phyloP scores from a whole-genome alignment of 2,888 invertebrate species.

The Phyto melanocephala region DNA sequence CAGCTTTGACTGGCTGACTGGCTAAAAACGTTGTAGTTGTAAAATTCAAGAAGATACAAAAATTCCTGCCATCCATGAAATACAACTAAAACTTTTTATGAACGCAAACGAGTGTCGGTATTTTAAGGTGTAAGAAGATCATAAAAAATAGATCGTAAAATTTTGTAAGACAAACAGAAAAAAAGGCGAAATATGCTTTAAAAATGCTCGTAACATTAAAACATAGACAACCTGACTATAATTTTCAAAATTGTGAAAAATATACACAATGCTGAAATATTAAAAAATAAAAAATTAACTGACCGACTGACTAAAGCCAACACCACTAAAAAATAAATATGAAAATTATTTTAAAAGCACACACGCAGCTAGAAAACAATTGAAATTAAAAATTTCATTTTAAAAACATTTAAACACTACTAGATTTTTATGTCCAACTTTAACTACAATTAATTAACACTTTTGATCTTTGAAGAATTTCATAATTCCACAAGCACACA shows the following conservation, averaged over 20 bases:
- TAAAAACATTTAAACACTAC: slow-evolving; percentile 27
- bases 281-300: not conserved
- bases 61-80: slow-evolving; percentile 3
- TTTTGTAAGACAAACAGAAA: slow-evolving; percentile 15
- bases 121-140: slow-evolving; percentile 52
- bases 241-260: not conserved
- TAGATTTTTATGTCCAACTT: slow-evolving; percentile 42
- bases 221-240: not conserved
- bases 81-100: slow-evolving; percentile 21
- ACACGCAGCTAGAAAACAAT: not conserved
- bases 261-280: slow-evolving; percentile 7
- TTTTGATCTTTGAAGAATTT: slow-evolving; percentile 57
- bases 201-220: slow-evolving; percentile 6
- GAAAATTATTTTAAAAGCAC: not conserved
- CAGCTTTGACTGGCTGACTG: not conserved
- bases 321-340: not conserved
- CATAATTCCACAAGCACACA: slow-evolving; percentile 10
- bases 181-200: not conserved
- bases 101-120: slow-evolving; percentile 43
- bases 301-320: not conserved
- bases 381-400: slow-evolving; percentile 18
- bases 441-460: slow-evolving; percentile 65
- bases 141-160: slow-evolving; percentile 61
- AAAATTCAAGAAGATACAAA: not conserved
- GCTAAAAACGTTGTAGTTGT: too few relatives aligned